These are phyloP conservation scores for Aphis craccivora DNA, from an alignment of 1,140 invertebrate genomes.

Conservation along the genomic window DNA sequence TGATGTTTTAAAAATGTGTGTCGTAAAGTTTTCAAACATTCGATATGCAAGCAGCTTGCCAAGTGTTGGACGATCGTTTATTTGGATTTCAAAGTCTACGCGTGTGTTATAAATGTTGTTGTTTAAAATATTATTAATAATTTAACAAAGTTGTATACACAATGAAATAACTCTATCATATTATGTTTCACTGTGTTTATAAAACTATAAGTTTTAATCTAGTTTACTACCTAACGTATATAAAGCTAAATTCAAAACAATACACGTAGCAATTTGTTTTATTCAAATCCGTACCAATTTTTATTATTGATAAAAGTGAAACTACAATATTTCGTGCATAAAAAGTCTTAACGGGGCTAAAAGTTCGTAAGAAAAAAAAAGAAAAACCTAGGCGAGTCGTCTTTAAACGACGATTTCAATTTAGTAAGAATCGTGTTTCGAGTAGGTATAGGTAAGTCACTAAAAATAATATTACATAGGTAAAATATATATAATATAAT, in stretches of 20 bases:
- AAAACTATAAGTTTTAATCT: not conserved
- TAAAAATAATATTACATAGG: not conserved
- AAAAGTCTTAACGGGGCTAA: not conserved
- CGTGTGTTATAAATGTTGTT: not conserved
- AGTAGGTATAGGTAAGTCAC: not conserved
- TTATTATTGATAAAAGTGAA: not conserved
- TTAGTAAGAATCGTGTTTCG: not conserved
- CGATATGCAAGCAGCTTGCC: not conserved
- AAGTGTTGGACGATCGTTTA: not conserved
- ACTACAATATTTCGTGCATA: not conserved
- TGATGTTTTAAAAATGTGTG: constrained; percentile 9
- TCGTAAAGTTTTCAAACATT: not conserved
- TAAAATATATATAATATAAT: not conserved
- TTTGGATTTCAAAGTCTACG: not conserved
- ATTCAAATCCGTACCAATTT: not conserved
- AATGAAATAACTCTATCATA: not conserved
- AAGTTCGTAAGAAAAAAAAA: not conserved
- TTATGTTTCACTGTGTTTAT: not conserved
- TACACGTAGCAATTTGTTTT: not conserved
- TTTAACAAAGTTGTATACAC: not conserved
- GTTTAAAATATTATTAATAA: constrained; percentile 24
- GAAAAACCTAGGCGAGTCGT: not conserved
- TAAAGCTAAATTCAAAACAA: not conserved
- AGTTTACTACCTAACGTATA: not conserved
- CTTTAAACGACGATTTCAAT: not conserved